A percentile compares a stretch with the other conserved stretches of the same genome.
These are phyloP conservation scores for Schizaphis graminum DNA, from an alignment of 2,888 invertebrate species.

Conservation along the genomic window DNA sequence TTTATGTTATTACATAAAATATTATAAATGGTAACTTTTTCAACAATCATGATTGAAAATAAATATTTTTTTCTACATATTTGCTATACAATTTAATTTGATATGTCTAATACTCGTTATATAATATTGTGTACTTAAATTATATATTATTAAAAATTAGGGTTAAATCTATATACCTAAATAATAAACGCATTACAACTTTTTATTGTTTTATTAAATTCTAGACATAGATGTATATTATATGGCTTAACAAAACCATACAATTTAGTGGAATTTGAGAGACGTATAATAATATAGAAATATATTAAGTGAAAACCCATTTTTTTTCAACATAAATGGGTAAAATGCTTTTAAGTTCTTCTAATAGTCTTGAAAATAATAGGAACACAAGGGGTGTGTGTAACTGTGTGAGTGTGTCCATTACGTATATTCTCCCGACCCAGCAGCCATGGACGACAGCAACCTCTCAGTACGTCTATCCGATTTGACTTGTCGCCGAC, in stretches of 20 bases:
- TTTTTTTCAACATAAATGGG: neutral
- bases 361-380: constrained; percentile 28
- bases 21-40: neutral
- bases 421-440: constrained; percentile 35
- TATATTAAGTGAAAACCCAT: neutral
- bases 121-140: neutral
- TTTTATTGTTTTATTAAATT: neutral
- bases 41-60: neutral
- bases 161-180: neutral
- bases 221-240: neutral
- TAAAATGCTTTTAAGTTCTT: constrained; percentile 46
- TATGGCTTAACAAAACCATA: neutral
- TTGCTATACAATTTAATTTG: neutral
- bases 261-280: neutral
- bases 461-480: constrained; percentile 38
- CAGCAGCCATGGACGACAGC: neutral
- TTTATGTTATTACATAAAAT: too few relatives aligned
- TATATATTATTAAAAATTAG: neutral
- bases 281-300: neutral
- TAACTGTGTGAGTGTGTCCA: neutral
- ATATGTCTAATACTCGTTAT: neutral
- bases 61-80: neutral
- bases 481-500: constrained; percentile 53
- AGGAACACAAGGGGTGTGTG: neutral
- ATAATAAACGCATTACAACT: neutral